These are phyloP conservation scores for Amorpha juglandis DNA, from an alignment of 2,888 invertebrate genomes.

Conservation along the genomic window DNA sequence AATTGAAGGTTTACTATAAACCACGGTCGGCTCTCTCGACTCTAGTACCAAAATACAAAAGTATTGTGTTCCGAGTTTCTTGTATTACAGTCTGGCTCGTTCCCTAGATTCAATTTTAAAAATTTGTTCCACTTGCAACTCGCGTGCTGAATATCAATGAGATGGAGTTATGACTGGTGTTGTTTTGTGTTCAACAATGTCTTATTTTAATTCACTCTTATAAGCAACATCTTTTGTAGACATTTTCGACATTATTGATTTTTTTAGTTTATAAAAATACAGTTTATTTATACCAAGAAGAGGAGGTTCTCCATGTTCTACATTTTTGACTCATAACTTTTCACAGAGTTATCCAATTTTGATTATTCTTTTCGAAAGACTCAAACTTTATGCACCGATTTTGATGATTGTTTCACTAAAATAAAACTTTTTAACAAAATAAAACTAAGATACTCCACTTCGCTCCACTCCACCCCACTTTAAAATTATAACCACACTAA, in stretches of 20 bases:
- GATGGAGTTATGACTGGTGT: constrained; percentile 64
- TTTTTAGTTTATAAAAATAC: not conserved
- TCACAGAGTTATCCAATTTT: too few species aligned
- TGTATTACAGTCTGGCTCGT: constrained; percentile 63
- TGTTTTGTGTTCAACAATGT: constrained; percentile 51
- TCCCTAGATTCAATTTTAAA: constrained; percentile 78
- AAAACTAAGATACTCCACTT: too few species aligned
- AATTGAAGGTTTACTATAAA: constrained; percentile 21
- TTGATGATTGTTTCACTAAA: too few species aligned
- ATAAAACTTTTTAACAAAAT: too few species aligned
- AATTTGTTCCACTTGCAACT: constrained; percentile 70
- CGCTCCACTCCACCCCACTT: too few species aligned
- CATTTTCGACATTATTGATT: not conserved
- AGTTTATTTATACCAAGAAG: too few species aligned
- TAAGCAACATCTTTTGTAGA: constrained; percentile 18
- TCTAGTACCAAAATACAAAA: constrained; percentile 33
- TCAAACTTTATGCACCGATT: too few species aligned
- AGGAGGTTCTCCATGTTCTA: too few species aligned
- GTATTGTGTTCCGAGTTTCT: constrained; percentile 49
- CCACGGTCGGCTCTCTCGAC: constrained; percentile 3
- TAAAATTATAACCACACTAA: too few species aligned
- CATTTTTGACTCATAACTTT: too few species aligned
- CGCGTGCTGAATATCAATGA: constrained; percentile 72
- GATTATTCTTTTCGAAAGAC: too few species aligned
- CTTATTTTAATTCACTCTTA: constrained; percentile 42